A percentile compares a stretch with the other conserved stretches of the same genome.
Evolutionary conservation across 2,888 invertebrate species (phyloP).

Genomic region (Octonoba sinensis): DNA sequence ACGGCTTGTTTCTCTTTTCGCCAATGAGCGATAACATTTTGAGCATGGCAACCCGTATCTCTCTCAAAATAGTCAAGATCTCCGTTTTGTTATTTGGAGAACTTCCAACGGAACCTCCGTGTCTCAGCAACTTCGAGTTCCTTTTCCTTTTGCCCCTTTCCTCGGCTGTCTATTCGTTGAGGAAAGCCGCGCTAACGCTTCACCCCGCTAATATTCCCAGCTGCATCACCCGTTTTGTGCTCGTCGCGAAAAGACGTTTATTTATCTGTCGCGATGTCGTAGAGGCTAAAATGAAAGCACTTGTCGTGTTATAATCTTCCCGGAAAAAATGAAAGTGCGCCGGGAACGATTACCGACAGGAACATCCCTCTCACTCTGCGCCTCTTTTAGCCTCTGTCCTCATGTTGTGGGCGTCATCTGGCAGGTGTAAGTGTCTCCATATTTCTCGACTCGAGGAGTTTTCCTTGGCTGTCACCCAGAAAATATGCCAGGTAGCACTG

Average conservation of each 20-base stretch:
- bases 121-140: constrained; percentile 56
- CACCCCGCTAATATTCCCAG: too few relatives aligned
- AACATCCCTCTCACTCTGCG: background rate
- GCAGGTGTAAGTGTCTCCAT: constrained; percentile 61
- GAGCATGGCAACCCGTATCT: background rate
- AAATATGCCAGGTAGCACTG: constrained; percentile 56
- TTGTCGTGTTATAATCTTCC: constrained; percentile 6
- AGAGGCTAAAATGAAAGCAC: too few relatives aligned
- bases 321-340: constrained; percentile 15
- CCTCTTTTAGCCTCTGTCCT: constrained; percentile 45
- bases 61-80: constrained; percentile 50
- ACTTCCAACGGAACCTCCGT: constrained; percentile 48
- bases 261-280: too few relatives aligned
- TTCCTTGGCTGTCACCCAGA: constrained; percentile 42
- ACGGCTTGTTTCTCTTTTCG: too few relatives aligned
- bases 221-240: too few relatives aligned
- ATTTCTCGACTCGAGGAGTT: constrained; percentile 44
- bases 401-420: constrained; percentile 50
- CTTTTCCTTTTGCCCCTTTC: constrained; percentile 57
- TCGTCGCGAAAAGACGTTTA: too few relatives aligned
- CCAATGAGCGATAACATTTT: too few relatives aligned
- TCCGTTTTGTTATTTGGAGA: constrained; percentile 26
- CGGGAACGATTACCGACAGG: background rate
- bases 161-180: constrained; percentile 14
- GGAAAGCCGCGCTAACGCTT: constrained; percentile 7